A percentile compares a stretch with the other conserved stretches of the same genome.
Conservation (phyloP, 2,113 vertebrate genomes). For the Eptesicus fuscus region DNA sequence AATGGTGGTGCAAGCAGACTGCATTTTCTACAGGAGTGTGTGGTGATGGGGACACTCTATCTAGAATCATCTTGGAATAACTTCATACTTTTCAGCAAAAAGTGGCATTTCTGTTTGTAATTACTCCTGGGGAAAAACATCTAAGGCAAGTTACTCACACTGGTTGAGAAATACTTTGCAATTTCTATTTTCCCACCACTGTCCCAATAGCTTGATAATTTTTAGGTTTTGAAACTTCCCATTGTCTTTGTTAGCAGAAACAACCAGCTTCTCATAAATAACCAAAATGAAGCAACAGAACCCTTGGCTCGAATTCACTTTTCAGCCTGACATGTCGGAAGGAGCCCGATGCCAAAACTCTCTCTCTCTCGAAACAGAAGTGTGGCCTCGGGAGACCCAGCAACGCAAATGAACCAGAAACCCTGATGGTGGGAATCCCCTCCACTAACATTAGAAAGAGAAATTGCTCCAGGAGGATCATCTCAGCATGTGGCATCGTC, state of each 20-base stretch:
- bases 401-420: constrained; percentile 67
- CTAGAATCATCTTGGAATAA: background rate
- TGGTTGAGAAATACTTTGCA: constrained; percentile 44
- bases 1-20: background rate
- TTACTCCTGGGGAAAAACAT: constrained; percentile 16
- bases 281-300: constrained; percentile 62
- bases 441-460: constrained; percentile 31
- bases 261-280: constrained; percentile 69
- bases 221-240: constrained; percentile 61
- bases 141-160: constrained; percentile 42
- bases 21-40: background rate
- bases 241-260: constrained; percentile 63
- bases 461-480: constrained; percentile 3
- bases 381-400: constrained; percentile 50
- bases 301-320: constrained; percentile 67
- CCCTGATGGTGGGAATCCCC: constrained; percentile 52
- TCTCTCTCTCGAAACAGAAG: constrained; percentile 65
- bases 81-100: constrained; percentile 19
- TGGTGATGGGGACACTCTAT: background rate
- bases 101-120: constrained; percentile 35
- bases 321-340: constrained; percentile 62
- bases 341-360: constrained; percentile 55
- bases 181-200: constrained; percentile 49
- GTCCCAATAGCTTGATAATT: constrained; percentile 20
- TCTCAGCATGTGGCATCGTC: background rate